Evolutionary conservation across 2,113 vertebrate genomes (phyloP), one percentile per base, ranked within the genome.

Genomic region (Thamnaconus septentrionalis): DNA sequence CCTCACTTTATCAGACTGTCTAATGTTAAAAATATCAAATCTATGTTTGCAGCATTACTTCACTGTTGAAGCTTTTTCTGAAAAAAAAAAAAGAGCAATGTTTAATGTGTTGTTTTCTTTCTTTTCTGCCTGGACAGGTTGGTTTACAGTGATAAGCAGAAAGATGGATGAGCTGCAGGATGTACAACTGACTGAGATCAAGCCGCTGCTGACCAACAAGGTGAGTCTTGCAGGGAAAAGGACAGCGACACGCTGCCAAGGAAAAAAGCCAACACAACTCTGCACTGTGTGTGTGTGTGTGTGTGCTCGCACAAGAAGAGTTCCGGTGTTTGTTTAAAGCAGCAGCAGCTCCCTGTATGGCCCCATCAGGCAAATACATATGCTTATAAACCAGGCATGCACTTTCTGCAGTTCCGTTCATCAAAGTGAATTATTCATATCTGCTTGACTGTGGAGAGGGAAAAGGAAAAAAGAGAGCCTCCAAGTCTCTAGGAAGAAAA

Each of bases 81-180:
- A 31, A 31, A 31, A 31, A 31, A 31, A 31, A 31, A 31, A 31
- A 31, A 31, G 18, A 31, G 18, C 4, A 47, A n/a, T 48, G 10
- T 5, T 42, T 3, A n/a, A 53, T 5, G 42, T 41, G 48, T 56
- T n/a, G 7, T 56, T 3, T 65, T 56, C 44, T 43, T 3, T 44
- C 7, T 68, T 44, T 48, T 45, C 9, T 60, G 18, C 10, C 53
- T 18, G 39, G 4, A 45, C 79, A 74, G 59, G 77, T 65, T 53
- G 47, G 47, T 82, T 73, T 57, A 69, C 56, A 73, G 67, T 73
- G 62, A 88, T 54, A 44, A 66, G 80, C 63, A 76, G 75, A 79
- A 86, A 87, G 77, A 98, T 98, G 96, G 96, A 97, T 54, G 96
- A 98, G 83, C 90, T 98, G 62, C 96, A 98, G 90, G 96, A 98